A percentile compares a stretch with the other conserved stretches of the same genome.
phyloP scores from a whole-genome alignment of 2,113 vertebrate species.

The Notarius lentiginosus region DNA sequence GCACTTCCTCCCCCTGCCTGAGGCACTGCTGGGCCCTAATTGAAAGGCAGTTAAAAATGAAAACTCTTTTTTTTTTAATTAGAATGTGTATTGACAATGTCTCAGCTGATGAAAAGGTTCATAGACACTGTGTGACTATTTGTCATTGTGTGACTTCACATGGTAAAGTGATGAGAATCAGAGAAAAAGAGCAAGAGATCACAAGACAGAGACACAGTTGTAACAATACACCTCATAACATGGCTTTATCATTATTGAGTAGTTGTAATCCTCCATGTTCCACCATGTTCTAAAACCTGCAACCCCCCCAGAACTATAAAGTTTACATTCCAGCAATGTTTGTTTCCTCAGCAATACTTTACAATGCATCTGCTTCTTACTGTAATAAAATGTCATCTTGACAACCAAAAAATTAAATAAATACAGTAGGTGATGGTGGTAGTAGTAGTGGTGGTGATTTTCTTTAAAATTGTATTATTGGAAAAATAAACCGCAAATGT shows the following conservation, averaged over 20 bases:
- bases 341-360: not conserved
- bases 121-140: conserved; percentile 46
- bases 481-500: no score
- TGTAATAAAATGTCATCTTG: not conserved
- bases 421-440: not conserved
- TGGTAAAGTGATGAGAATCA: not conserved
- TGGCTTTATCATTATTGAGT: not conserved
- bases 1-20: conserved; percentile 40
- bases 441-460: not conserved
- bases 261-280: not conserved
- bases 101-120: conserved; percentile 57
- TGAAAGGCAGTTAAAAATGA: conserved; percentile 59
- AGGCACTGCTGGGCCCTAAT: conserved; percentile 52
- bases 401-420: not conserved
- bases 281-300: no score
- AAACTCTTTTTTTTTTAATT: conserved; percentile 55
- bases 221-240: not conserved
- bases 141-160: conserved; percentile 40
- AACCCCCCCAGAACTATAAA: not conserved
- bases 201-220: not conserved
- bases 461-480: no score
- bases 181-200: not conserved
- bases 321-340: not conserved
- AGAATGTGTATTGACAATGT: conserved; percentile 53
- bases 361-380: not conserved